phyloP scores from a whole-genome alignment of 2,113 vertebrate species.

The Vulpes ferrilata region DNA sequence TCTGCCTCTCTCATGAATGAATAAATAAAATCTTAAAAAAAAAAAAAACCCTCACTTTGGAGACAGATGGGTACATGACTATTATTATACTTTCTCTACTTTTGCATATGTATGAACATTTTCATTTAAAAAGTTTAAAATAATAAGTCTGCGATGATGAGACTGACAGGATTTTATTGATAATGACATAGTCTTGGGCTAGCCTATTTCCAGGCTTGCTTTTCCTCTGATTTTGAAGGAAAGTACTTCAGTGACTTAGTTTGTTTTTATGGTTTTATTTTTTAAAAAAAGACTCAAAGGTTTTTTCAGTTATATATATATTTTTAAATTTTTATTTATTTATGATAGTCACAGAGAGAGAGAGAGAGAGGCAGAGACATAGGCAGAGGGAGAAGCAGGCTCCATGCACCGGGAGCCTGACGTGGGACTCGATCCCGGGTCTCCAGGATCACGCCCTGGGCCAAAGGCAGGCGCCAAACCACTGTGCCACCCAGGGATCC shows the following conservation, averaged over 20 bases:
- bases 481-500: no score
- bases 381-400: no score
- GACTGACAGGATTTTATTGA: constrained; percentile 44
- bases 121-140: constrained; percentile 19
- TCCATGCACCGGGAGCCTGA: no score
- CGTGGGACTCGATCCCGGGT: no score
- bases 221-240: neutral
- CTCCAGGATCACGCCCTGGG: no score
- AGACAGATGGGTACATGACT: neutral
- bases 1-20: no score
- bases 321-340: no score
- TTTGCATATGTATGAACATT: constrained; percentile 12
- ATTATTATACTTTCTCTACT: constrained; percentile 28
- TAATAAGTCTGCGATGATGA: neutral
- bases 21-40: no score
- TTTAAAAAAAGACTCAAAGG: neutral
- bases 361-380: no score
- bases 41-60: neutral
- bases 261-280: constrained; percentile 43
- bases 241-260: neutral
- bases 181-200: neutral
- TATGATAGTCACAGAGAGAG: no score
- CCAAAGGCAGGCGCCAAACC: no score
- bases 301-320: no score
- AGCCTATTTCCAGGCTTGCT: neutral